Conservation (phyloP, 2,888 invertebrate species). For the Autographa pulchrina region DNA sequence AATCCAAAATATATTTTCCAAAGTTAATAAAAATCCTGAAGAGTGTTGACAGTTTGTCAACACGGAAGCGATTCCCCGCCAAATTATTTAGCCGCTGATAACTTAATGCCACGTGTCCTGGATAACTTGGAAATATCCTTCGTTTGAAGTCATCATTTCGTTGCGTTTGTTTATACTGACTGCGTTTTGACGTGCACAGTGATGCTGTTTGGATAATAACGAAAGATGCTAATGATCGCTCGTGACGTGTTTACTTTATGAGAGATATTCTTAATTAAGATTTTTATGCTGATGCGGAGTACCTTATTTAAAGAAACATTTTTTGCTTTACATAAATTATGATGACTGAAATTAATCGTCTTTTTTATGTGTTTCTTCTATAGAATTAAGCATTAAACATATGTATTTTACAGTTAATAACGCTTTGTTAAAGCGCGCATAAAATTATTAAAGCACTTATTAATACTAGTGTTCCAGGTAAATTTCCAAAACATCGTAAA, state of each 20-base stretch:
- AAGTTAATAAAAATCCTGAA: conserved; percentile 37
- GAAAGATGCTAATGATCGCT: conserved; percentile 27
- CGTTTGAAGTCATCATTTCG: conserved; percentile 31
- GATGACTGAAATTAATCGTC: too few species aligned
- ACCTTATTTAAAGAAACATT: background rate
- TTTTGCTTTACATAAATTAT: too few species aligned
- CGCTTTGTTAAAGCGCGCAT: too few species aligned
- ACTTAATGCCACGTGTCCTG: conserved; percentile 39
- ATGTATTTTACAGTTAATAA: too few species aligned
- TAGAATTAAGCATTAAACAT: background rate
- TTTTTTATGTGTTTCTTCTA: too few species aligned
- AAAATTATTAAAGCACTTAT: too few species aligned
- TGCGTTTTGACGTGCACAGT: conserved; percentile 32
- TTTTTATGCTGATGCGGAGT: background rate
- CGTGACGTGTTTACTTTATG: conserved; percentile 21
- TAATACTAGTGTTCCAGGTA: background rate
- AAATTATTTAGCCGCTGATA: conserved; percentile 53
- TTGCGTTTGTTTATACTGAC: conserved; percentile 21
- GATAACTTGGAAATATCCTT: conserved; percentile 31
- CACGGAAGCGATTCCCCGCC: conserved; percentile 30
- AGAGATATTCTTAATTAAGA: background rate
- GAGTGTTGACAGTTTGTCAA: conserved; percentile 40
- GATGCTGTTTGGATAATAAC: conserved; percentile 23
- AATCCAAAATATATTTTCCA: conserved; percentile 12
- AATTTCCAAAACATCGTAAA: background rate